Conservation (phyloP, 2,797 vertebrate species). For the Melanotaenia nigrans region DNA sequence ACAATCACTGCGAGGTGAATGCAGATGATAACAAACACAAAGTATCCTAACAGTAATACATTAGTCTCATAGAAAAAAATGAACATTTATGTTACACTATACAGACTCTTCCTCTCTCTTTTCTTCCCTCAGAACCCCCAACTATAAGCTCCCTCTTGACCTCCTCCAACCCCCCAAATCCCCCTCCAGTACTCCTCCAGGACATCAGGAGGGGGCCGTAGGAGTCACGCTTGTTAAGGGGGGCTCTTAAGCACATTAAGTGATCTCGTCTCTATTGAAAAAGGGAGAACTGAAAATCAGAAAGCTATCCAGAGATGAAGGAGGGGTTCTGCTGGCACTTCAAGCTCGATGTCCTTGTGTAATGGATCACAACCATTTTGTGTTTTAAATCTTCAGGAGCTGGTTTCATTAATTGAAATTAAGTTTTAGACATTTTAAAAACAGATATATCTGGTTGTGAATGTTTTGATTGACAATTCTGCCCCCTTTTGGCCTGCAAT, state of each 20-base stretch:
- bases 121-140: conserved; percentile 29
- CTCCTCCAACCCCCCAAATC: conserved; percentile 45
- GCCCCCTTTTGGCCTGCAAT: neutral
- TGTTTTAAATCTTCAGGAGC: no score
- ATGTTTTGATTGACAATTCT: neutral
- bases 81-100: conserved; percentile 21
- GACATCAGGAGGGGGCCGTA: conserved; percentile 76
- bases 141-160: conserved; percentile 42
- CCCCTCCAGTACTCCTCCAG: conserved; percentile 61
- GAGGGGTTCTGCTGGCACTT: conserved; percentile 82
- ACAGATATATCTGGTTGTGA: neutral
- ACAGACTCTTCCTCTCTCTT: conserved; percentile 23
- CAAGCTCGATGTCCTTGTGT: conserved; percentile 28
- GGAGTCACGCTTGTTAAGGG: conserved; percentile 95
- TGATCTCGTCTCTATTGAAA: conserved; percentile 88
- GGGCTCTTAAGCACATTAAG: conserved; percentile 90
- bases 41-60: neutral
- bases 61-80: conserved; percentile 6
- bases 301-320: conserved; percentile 86
- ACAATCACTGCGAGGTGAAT: neutral
- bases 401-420: neutral
- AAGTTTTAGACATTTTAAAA: neutral
- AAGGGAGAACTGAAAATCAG: conserved; percentile 86
- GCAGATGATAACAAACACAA: neutral
- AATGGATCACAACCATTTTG: neutral